Conservation (phyloP, 2,888 invertebrate species). For the Troides aeacus region DNA sequence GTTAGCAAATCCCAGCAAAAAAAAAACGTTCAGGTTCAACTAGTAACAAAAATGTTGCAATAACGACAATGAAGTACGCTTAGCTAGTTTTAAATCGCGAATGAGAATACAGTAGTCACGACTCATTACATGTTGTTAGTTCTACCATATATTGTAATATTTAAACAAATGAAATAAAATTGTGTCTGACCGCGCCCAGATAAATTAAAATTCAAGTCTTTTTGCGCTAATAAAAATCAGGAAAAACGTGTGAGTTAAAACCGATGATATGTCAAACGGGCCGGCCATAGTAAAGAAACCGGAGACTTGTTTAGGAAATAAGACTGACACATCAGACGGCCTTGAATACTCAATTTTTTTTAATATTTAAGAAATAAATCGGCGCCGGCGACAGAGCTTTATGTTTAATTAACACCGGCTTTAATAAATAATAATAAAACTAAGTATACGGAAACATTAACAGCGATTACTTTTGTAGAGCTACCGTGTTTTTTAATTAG, state of each 20-base stretch:
- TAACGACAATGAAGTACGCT: not conserved
- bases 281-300: constrained; percentile 15
- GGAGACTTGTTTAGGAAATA: constrained; percentile 23
- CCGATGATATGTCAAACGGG: constrained; percentile 4
- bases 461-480: constrained; percentile 4
- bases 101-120: not conserved
- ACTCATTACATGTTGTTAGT: not conserved
- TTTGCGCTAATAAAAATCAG: constrained; percentile 7
- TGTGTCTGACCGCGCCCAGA: not conserved
- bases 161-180: not conserved
- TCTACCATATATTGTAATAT: not conserved
- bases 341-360: constrained; percentile 23
- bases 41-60: not conserved
- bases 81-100: not conserved
- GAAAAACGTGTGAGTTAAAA: constrained; percentile 8
- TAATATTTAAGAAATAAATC: constrained; percentile 16
- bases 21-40: not conserved
- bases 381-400: constrained; percentile 21
- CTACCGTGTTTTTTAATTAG: constrained; percentile 6
- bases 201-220: constrained; percentile 5
- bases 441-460: constrained; percentile 16
- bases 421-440: constrained; percentile 12
- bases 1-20: no score
- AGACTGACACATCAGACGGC: constrained; percentile 23
- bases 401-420: constrained; percentile 17